Percentiles rank a stretch among this genome's conserved stretches.
These are phyloP conservation scores for Lithosia quadra DNA, from an alignment of 2,888 invertebrate genomes.

Conservation along the genomic window DNA sequence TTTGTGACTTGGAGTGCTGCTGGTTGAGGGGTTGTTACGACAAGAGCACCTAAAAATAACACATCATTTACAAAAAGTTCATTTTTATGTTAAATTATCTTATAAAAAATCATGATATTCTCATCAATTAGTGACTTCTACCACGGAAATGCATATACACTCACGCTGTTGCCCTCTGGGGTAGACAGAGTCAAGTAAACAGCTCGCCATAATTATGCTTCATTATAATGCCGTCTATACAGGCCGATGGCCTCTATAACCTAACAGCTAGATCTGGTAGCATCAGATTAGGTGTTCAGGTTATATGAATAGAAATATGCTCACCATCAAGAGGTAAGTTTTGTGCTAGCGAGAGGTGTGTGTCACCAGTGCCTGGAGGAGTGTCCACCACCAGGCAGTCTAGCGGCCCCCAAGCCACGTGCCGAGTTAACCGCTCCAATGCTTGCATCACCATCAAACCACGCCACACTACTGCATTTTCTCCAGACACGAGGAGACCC, in stretches of 20 bases:
- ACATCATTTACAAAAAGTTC: neutral
- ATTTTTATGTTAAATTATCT: too few species aligned
- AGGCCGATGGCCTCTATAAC: too few species aligned
- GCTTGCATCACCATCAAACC: conserved; percentile 99
- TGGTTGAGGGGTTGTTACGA: conserved; percentile 97
- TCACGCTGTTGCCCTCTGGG: too few species aligned
- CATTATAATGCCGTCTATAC: too few species aligned
- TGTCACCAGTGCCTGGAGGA: conserved; percentile 98
- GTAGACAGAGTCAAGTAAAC: too few species aligned
- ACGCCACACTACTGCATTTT: conserved; percentile 96
- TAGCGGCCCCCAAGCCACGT: conserved; percentile 95
- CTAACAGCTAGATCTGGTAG: too few species aligned
- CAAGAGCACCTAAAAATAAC: conserved; percentile 89
- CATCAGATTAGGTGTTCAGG: neutral
- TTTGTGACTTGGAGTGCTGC: conserved; percentile 95
- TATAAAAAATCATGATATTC: too few species aligned
- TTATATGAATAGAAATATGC: conserved; percentile 12
- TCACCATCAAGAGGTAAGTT: conserved; percentile 94
- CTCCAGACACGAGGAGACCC: conserved; percentile 95
- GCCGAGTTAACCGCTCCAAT: conserved; percentile 93
- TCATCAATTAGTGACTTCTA: too few species aligned
- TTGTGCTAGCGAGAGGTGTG: conserved; percentile 96
- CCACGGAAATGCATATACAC: too few species aligned
- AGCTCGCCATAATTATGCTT: too few species aligned
- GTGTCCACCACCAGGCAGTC: conserved; percentile 97